These are phyloP conservation scores for Macrotis lagotis DNA, from an alignment of 2,113 vertebrate species.

Conservation along the genomic window DNA sequence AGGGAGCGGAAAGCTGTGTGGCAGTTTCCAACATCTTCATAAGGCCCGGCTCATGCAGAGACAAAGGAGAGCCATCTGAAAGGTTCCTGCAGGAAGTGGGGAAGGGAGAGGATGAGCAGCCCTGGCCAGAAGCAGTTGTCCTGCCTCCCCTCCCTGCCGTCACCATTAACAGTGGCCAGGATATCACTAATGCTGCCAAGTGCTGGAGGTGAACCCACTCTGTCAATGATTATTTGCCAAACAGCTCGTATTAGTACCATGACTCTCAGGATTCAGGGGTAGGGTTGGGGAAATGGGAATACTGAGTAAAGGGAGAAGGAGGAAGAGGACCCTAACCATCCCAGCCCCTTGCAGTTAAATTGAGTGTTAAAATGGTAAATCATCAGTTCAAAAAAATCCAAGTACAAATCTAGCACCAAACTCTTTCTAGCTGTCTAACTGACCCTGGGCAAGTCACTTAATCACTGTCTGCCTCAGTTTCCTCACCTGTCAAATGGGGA, in stretches of 20 bases:
- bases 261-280: not conserved
- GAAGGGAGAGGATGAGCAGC: not conserved
- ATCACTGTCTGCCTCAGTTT: not conserved
- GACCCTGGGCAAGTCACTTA: not conserved
- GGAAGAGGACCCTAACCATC: not conserved
- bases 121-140: slow-evolving; percentile 52
- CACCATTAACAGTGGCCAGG: slow-evolving; percentile 68
- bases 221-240: slow-evolving; percentile 42
- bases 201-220: slow-evolving; percentile 73
- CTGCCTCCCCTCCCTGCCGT: slow-evolving; percentile 47
- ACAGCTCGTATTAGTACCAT: not conserved
- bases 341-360: not conserved
- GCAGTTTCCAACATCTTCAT: rapidly evolving
- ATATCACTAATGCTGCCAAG: slow-evolving; percentile 72
- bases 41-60: not conserved
- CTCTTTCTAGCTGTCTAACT: not conserved
- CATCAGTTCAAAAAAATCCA: not conserved
- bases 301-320: not conserved
- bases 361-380: not conserved
- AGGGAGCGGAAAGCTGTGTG: rapidly evolving
- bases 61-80: not conserved
- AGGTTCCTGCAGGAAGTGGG: slow-evolving; percentile 10
- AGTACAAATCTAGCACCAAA: not conserved
- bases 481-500: not conserved
- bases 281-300: not conserved